Evolutionary conservation across 2,797 vertebrate genomes (phyloP).

Genomic region (Anguilla anguilla): DNA sequence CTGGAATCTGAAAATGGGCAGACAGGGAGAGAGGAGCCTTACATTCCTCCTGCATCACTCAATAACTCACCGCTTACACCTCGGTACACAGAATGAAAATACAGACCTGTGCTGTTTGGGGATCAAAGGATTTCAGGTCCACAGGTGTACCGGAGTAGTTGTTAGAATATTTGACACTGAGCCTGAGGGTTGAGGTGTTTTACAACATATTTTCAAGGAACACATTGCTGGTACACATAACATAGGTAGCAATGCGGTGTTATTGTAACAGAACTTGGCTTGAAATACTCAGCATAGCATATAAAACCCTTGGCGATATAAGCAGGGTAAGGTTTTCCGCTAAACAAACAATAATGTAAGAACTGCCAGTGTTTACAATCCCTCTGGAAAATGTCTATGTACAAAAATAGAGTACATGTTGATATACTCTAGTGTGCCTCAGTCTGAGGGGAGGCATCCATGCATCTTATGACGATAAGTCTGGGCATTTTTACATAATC

Average conservation of each 20-base stretch:
- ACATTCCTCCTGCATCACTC: not conserved
- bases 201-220: not conserved
- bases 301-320: not conserved
- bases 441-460: not conserved
- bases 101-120: not conserved
- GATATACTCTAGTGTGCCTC: not conserved
- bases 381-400: not conserved
- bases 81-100: not conserved
- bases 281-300: not conserved
- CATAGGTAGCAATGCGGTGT: not conserved
- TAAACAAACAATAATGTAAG: conserved; percentile 6
- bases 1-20: conserved; percentile 72
- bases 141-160: not conserved
- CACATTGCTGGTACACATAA: not conserved
- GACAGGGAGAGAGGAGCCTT: not conserved
- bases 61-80: not conserved
- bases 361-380: not conserved
- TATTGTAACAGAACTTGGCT: not conserved
- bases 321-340: not conserved
- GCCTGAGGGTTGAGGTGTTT: not conserved
- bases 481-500: not conserved
- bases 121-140: not conserved
- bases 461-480: not conserved
- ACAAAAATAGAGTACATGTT: not conserved
- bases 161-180: not conserved